Conservation (phyloP, 2,113 vertebrate genomes). For the Tenebrosternarchus preto region DNA sequence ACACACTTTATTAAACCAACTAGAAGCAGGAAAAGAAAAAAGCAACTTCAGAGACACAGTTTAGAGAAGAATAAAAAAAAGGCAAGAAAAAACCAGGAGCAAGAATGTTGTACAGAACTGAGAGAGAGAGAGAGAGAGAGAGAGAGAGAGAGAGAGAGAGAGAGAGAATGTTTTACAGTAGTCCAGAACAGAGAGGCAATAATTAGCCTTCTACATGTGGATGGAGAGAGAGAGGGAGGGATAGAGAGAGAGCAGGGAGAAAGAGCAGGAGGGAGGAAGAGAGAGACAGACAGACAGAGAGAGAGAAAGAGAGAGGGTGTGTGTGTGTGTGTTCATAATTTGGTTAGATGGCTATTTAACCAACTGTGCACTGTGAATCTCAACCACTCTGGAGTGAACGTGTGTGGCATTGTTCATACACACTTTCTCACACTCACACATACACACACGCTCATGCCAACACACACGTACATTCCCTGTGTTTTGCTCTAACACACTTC, state of each 20-base stretch:
- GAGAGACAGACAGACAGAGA: neutral
- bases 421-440: no score
- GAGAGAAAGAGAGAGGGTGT: slow-evolving; percentile 1
- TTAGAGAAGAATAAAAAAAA: slow-evolving; percentile 60
- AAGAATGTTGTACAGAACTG: slow-evolving; percentile 64
- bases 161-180: no score
- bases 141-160: no score
- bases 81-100: slow-evolving; percentile 70
- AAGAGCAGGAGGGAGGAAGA: no score
- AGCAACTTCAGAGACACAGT: slow-evolving; percentile 73
- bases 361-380: neutral
- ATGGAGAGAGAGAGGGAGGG: no score
- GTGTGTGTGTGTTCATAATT: slow-evolving; percentile 11
- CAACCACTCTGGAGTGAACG: no score
- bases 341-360: neutral
- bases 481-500: neutral
- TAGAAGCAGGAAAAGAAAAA: slow-evolving; percentile 80
- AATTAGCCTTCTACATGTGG: no score
- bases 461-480: no score
- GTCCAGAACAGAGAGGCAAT: no score
- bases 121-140: no score
- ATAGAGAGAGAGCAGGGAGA: slow-evolving; percentile 18
- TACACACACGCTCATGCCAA: no score
- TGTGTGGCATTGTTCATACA: no score
- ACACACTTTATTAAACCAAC: slow-evolving; percentile 82